phyloP scores from a whole-genome alignment of 2,113 vertebrate genomes.

The Arvicanthis niloticus region DNA sequence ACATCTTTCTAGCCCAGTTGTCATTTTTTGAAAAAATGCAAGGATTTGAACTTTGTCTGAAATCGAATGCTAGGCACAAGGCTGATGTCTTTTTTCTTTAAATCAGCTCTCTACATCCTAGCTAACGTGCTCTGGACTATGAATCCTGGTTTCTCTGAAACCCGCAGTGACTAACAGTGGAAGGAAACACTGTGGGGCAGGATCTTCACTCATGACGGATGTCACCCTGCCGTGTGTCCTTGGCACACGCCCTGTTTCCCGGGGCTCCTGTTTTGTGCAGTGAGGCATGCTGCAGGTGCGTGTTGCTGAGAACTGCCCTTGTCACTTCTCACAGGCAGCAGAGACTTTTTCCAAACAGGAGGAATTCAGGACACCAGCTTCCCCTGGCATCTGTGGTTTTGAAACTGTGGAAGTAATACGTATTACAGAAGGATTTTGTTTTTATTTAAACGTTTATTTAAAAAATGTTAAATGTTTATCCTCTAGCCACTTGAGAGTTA shows the following conservation, averaged over 20 bases:
- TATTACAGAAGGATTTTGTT: conserved; percentile 45
- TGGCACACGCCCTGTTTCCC: conserved; percentile 56
- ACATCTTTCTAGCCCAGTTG: not conserved
- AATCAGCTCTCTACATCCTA: not conserved
- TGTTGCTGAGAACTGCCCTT: not conserved
- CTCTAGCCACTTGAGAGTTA: conserved; percentile 7
- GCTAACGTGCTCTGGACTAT: not conserved
- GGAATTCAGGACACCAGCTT: conserved; percentile 47
- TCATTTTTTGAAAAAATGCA: not conserved
- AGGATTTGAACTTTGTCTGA: conserved; percentile 23
- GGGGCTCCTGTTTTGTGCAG: conserved; percentile 50
- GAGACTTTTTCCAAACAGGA: conserved; percentile 3
- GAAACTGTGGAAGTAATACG: conserved; percentile 14
- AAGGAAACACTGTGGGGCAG: conserved; percentile 29
- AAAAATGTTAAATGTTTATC: conserved; percentile 36
- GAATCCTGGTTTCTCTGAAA: conserved; percentile 62
- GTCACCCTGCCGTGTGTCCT: conserved; percentile 72
- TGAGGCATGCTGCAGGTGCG: conserved; percentile 49
- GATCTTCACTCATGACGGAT: conserved; percentile 55
- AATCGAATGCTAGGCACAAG: not conserved
- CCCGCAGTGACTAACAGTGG: conserved; percentile 43
- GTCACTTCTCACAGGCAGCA: conserved; percentile 26
- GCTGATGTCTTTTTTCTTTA: not conserved
- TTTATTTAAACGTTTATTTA: not conserved
- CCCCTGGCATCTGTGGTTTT: conserved; percentile 27